Evolutionary conservation across 2,113 vertebrate genomes (phyloP).

Genomic region (Conger conger): DNA sequence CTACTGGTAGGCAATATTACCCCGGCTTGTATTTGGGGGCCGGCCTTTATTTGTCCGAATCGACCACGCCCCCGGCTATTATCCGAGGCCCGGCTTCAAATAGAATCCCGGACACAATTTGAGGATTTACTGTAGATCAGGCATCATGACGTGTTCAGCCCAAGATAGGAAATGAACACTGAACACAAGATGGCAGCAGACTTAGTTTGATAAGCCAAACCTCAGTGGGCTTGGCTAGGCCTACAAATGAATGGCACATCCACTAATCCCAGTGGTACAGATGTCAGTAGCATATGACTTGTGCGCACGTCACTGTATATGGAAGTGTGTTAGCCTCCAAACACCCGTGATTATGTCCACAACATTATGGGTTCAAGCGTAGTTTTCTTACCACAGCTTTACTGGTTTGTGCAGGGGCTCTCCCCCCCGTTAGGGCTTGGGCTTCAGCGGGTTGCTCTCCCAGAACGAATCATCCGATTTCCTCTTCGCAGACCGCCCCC

Average conservation of each 20-base stretch:
- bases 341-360: neutral
- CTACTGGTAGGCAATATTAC: too few species aligned
- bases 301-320: too few species aligned
- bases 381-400: neutral
- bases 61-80: too few species aligned
- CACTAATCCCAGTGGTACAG: neutral
- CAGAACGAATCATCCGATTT: slow-evolving; percentile 46
- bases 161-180: neutral
- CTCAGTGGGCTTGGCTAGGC: too few species aligned
- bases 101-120: too few species aligned
- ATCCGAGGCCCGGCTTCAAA: too few species aligned
- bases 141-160: neutral
- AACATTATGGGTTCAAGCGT: neutral
- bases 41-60: too few species aligned
- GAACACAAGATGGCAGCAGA: neutral
- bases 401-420: neutral
- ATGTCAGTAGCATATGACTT: neutral
- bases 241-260: neutral
- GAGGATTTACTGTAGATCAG: too few species aligned
- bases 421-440: slow-evolving; percentile 11
- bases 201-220: too few species aligned
- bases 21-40: too few species aligned
- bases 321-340: neutral
- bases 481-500: slow-evolving; percentile 20
- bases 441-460: slow-evolving; percentile 47